Conservation (phyloP, 2,113 vertebrate genomes). For the Columba livia region DNA sequence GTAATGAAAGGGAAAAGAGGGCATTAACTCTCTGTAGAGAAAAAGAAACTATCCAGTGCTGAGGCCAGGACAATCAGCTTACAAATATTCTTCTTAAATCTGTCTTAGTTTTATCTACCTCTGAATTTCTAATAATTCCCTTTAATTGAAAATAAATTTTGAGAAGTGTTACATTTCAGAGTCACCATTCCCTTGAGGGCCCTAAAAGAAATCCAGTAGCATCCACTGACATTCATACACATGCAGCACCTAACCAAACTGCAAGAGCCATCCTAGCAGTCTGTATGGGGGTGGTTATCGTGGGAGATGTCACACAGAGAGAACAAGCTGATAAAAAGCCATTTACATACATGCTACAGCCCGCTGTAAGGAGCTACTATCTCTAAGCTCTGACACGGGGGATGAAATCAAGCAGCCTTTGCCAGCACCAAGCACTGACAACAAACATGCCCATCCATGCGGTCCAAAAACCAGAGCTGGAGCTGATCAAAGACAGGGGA, state of each 20-base stretch:
- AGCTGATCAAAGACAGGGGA: background rate
- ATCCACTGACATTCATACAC: background rate
- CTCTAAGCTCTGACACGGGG: background rate
- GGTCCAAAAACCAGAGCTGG: background rate
- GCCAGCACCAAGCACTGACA: background rate
- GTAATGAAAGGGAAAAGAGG: background rate
- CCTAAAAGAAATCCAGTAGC: background rate
- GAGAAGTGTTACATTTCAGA: background rate
- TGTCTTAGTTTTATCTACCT: background rate
- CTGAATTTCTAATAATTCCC: background rate
- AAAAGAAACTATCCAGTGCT: background rate
- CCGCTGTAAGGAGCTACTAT: background rate
- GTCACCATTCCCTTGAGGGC: background rate
- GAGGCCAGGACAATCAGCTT: background rate
- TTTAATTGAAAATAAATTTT: background rate
- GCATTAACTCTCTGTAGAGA: background rate
- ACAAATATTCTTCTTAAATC: background rate
- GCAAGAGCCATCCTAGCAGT: background rate
- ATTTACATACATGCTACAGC: background rate
- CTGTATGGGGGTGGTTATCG: background rate
- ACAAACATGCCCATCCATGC: background rate
- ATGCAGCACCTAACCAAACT: background rate
- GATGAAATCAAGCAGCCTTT: background rate
- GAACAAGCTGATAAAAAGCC: slow-evolving; percentile 23
- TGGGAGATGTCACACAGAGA: background rate